Evolutionary conservation across 2,888 invertebrate genomes (phyloP).

Genomic region (Phyto melanocephala): DNA sequence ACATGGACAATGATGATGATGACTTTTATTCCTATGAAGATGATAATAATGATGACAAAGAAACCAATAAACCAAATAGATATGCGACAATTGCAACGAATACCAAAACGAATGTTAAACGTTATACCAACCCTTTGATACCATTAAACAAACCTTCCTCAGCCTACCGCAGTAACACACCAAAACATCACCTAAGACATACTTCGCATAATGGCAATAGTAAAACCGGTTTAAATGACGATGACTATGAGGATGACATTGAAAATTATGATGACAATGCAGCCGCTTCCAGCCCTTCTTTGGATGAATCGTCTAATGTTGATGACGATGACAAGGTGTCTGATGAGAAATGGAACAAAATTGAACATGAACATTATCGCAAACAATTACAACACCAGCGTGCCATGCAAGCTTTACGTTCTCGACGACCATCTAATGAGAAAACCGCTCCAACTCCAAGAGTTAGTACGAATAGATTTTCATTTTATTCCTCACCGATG

Average conservation of each 20-base stretch:
- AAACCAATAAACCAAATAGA: constrained; percentile 42
- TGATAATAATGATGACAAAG: constrained; percentile 65
- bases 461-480: constrained; percentile 3
- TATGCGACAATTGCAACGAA: neutral
- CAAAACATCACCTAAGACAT: constrained; percentile 14
- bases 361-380: constrained; percentile 76
- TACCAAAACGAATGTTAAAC: constrained; percentile 53
- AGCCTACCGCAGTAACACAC: neutral
- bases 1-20: constrained; percentile 25
- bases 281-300: too few species aligned
- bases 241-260: constrained; percentile 70
- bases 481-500: constrained; percentile 43
- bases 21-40: constrained; percentile 60
- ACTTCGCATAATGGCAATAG: neutral
- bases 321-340: constrained; percentile 70
- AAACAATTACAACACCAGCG: constrained; percentile 73
- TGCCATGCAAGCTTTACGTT: constrained; percentile 67
- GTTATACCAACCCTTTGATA: constrained; percentile 49
- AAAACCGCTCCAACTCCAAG: neutral
- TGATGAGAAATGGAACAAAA: constrained; percentile 77
- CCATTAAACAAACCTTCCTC: constrained; percentile 8
- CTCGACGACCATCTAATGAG: constrained; percentile 47
- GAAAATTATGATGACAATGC: neutral
- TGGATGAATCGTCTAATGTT: neutral
- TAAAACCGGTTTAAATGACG: constrained; percentile 56